These are phyloP conservation scores for Panagrolaimus sp. DNA, from an alignment of 1,140 invertebrate genomes.

Conservation along the genomic window DNA sequence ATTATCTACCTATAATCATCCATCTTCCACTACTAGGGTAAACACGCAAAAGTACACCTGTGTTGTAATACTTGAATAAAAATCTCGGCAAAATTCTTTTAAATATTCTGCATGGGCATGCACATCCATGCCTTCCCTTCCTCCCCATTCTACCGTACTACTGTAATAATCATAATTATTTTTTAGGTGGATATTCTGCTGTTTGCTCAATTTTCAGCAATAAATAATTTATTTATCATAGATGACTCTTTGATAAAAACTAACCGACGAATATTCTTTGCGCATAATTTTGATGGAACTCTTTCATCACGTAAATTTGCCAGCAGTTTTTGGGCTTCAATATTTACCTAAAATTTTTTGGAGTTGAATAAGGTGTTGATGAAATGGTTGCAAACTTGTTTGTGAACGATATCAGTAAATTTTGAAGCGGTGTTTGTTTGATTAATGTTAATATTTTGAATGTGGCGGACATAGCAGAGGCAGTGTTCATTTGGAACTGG, in stretches of 20 bases:
- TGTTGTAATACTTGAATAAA: constrained; percentile 86
- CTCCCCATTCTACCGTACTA: constrained; percentile 95
- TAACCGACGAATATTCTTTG: constrained; percentile 71
- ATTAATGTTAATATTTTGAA: constrained; percentile 93
- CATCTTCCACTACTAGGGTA: background rate
- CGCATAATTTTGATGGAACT: constrained; percentile 77
- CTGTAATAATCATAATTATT: too few species aligned
- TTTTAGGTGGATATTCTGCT: too few species aligned
- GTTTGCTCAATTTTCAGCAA: too few species aligned
- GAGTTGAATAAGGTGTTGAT: background rate
- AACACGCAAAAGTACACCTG: constrained; percentile 49
- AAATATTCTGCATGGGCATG: constrained; percentile 65
- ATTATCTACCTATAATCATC: constrained; percentile 70
- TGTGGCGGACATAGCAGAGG: constrained; percentile 86
- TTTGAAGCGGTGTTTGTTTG: constrained; percentile 85
- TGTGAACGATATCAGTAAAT: constrained; percentile 79
- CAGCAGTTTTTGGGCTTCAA: constrained; percentile 81
- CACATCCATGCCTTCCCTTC: constrained; percentile 75
- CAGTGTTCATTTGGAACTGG: constrained; percentile 92
- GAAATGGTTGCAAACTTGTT: constrained; percentile 30
- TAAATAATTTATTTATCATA: too few species aligned
- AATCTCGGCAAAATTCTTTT: constrained; percentile 87
- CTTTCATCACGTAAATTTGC: constrained; percentile 81
- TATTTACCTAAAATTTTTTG: constrained; percentile 79
- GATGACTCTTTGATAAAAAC: too few species aligned